phyloP scores from a whole-genome alignment of 2,888 invertebrate genomes.

The Agonopterix arenella region DNA sequence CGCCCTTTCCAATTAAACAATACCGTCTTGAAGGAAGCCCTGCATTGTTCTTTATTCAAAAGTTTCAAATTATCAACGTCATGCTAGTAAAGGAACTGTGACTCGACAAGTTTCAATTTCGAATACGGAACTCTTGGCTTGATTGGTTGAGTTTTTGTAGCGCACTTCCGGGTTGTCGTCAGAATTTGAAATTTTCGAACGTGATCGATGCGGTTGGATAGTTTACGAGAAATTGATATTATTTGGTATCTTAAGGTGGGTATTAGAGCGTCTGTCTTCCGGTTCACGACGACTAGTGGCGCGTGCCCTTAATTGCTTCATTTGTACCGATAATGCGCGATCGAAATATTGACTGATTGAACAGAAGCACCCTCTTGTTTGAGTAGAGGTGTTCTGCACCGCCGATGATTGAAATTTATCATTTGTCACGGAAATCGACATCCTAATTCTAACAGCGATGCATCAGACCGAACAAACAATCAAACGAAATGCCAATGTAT shows the following conservation, averaged over 20 bases:
- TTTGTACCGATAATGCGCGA: constrained; percentile 59
- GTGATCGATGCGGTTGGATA: constrained; percentile 54
- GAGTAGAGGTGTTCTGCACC: constrained; percentile 44
- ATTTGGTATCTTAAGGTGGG: constrained; percentile 63
- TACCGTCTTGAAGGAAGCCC: constrained; percentile 51
- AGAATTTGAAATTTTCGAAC: constrained; percentile 43
- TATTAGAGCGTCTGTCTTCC: constrained; percentile 72
- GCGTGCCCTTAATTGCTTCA: constrained; percentile 73
- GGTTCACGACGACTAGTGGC: constrained; percentile 50
- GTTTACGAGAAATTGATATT: constrained; percentile 67
- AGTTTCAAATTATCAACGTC: constrained; percentile 38
- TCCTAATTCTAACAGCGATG: constrained; percentile 22
- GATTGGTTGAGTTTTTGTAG: constrained; percentile 67
- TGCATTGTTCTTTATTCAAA: constrained; percentile 34
- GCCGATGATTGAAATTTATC: constrained; percentile 26
- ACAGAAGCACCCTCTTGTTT: constrained; percentile 15
- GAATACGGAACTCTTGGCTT: constrained; percentile 55
- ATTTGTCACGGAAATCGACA: constrained; percentile 7
- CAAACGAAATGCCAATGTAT: constrained; percentile 30
- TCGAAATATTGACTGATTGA: constrained; percentile 22
- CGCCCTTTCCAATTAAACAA: constrained; percentile 57
- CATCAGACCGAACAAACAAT: constrained; percentile 33
- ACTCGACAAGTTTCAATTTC: constrained; percentile 53
- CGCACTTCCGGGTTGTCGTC: constrained; percentile 61
- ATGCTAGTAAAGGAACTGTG: constrained; percentile 51